Conservation (phyloP, 2,888 invertebrate species). For the Limenitis camilla region DNA sequence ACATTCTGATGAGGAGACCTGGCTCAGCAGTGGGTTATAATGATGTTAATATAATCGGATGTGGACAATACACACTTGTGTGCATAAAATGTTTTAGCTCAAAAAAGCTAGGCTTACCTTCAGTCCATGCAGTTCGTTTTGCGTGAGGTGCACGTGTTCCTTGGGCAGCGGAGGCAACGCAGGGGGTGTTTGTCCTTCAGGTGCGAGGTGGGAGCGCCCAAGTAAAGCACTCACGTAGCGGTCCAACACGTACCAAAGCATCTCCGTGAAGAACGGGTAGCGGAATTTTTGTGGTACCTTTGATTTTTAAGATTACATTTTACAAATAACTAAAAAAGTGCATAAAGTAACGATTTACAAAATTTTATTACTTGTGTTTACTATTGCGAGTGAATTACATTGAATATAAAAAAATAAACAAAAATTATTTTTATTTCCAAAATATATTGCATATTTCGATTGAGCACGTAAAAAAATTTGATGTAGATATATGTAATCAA, state of each 20-base stretch:
- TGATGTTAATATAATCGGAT: no score
- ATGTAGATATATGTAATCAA: no score
- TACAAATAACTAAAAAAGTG: background rate
- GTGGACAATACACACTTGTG: background rate
- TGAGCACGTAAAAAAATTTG: no score
- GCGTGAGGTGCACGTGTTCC: slow-evolving; percentile 84
- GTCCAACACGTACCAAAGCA: slow-evolving; percentile 97
- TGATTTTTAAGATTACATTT: background rate
- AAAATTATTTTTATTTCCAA: no score
- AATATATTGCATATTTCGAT: no score
- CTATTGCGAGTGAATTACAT: no score
- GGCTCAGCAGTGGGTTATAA: no score
- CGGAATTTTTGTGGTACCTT: slow-evolving; percentile 97
- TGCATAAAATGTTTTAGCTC: background rate
- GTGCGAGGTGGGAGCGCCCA: slow-evolving; percentile 85
- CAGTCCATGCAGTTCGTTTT: slow-evolving; percentile 84
- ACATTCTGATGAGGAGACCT: no score
- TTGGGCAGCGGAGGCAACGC: slow-evolving; percentile 36
- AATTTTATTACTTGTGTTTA: no score
- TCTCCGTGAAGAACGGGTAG: slow-evolving; percentile 98
- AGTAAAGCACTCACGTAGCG: slow-evolving; percentile 91
- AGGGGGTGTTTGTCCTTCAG: slow-evolving; percentile 38
- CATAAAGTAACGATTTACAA: no score
- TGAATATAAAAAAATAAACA: no score
- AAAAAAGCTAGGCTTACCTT: slow-evolving; percentile 64